A percentile compares a stretch with the other conserved stretches of the same genome.
phyloP scores from a whole-genome alignment of 2,888 invertebrate genomes.

The Drosophila ustulata region DNA sequence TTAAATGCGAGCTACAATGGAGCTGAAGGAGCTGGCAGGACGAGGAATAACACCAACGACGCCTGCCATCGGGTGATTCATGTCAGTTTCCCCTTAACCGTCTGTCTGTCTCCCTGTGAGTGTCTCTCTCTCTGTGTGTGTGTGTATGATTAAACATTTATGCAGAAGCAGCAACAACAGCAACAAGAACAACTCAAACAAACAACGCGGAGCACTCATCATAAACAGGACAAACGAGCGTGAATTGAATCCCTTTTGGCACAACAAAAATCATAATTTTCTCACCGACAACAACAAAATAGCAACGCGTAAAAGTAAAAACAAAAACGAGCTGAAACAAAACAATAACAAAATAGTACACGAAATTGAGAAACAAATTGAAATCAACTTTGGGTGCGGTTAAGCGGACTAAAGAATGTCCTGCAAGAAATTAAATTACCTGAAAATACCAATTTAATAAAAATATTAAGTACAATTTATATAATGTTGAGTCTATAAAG shows the following conservation, averaged over 20 bases:
- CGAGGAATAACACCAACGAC: constrained; percentile 29
- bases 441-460: too few relatives aligned
- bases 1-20: constrained; percentile 62
- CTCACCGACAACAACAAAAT: constrained; percentile 40
- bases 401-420: background rate
- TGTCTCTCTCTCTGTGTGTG: constrained; percentile 23
- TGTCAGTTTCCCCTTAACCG: constrained; percentile 55
- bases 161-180: constrained; percentile 49
- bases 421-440: background rate
- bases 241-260: constrained; percentile 84
- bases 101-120: constrained; percentile 18
- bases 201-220: constrained; percentile 64
- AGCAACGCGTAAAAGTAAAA: constrained; percentile 26
- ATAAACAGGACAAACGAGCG: constrained; percentile 78
- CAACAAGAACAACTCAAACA: constrained; percentile 30
- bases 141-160: constrained; percentile 71
- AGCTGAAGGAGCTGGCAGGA: background rate
- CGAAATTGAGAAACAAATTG: constrained; percentile 39
- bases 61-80: constrained; percentile 72
- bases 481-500: too few relatives aligned
- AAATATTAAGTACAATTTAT: too few relatives aligned
- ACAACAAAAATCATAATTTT: constrained; percentile 79
- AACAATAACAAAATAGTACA: constrained; percentile 38
- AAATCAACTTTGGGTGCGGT: constrained; percentile 5
- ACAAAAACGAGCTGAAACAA: constrained; percentile 20